Conservation (phyloP, 1,140 invertebrate genomes). For the Zaprionus ghesquierei region DNA sequence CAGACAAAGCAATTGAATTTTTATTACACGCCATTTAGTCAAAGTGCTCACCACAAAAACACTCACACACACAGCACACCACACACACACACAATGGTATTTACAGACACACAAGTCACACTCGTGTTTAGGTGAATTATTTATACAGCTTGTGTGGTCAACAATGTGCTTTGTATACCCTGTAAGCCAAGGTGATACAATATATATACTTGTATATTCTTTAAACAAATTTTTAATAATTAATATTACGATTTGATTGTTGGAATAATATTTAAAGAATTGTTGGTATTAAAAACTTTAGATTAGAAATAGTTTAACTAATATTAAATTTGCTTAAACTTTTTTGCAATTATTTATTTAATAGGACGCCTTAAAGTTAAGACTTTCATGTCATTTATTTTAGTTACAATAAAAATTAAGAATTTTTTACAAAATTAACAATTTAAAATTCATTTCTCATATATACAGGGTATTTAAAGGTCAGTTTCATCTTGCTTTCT, state of each 20-base stretch:
- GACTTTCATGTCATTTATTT: too few species aligned
- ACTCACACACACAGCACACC: neutral
- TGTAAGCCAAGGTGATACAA: neutral
- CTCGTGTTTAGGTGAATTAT: constrained; percentile 55
- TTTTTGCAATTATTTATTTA: too few species aligned
- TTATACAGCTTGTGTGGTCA: constrained; percentile 50
- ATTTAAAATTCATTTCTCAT: neutral
- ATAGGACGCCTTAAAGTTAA: too few species aligned
- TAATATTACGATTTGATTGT: too few species aligned
- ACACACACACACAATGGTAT: neutral
- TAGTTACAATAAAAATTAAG: too few species aligned
- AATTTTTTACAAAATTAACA: too few species aligned
- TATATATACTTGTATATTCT: too few species aligned
- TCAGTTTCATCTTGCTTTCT: neutral
- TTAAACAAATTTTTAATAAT: too few species aligned
- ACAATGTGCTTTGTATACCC: constrained; percentile 50
- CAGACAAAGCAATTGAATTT: constrained; percentile 75
- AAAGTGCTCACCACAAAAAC: constrained; percentile 47
- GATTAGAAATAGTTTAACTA: too few species aligned
- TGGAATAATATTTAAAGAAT: too few species aligned
- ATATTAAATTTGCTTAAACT: too few species aligned
- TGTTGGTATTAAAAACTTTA: too few species aligned
- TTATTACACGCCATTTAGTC: constrained; percentile 73
- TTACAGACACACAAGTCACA: constrained; percentile 2
- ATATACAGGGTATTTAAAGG: neutral